Evolutionary conservation across 1,140 invertebrate genomes (phyloP).

Genomic region (Neelides sp.): DNA sequence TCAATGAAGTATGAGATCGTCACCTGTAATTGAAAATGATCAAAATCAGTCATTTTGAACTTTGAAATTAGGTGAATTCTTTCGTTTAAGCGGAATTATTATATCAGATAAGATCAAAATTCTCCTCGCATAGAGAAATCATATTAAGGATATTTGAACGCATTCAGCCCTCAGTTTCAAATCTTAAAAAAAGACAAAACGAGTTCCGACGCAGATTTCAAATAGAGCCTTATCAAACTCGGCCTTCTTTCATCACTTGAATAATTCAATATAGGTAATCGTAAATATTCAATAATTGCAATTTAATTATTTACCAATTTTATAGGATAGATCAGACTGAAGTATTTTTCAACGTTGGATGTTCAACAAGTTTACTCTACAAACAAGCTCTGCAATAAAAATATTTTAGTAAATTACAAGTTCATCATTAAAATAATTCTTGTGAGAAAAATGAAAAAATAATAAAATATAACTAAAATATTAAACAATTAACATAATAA

Average conservation of each 20-base stretch:
- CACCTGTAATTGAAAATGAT: too few species aligned
- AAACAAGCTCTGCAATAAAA: background rate
- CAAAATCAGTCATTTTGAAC: too few species aligned
- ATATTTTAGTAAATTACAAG: background rate
- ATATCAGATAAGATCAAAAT: slow-evolving; percentile 6
- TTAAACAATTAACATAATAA: too few species aligned
- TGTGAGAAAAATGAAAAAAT: too few species aligned
- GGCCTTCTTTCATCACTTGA: slow-evolving; percentile 1
- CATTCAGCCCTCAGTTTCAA: background rate
- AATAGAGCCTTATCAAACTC: background rate
- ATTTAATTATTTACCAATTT: background rate
- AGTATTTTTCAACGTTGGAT: background rate
- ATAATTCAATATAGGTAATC: too few species aligned
- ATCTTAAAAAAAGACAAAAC: background rate
- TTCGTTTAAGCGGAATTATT: too few species aligned
- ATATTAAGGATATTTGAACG: too few species aligned
- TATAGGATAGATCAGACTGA: too few species aligned
- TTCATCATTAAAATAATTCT: background rate
- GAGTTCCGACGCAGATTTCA: background rate
- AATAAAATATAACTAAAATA: too few species aligned
- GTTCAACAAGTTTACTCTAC: background rate
- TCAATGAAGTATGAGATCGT: too few species aligned
- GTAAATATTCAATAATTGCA: background rate
- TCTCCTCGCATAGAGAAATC: too few species aligned
- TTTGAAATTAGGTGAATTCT: too few species aligned